Evolutionary conservation across 2,113 vertebrate genomes (phyloP), one percentile per base, ranked within the genome.

Genomic region (Trematomus loennbergii): DNA sequence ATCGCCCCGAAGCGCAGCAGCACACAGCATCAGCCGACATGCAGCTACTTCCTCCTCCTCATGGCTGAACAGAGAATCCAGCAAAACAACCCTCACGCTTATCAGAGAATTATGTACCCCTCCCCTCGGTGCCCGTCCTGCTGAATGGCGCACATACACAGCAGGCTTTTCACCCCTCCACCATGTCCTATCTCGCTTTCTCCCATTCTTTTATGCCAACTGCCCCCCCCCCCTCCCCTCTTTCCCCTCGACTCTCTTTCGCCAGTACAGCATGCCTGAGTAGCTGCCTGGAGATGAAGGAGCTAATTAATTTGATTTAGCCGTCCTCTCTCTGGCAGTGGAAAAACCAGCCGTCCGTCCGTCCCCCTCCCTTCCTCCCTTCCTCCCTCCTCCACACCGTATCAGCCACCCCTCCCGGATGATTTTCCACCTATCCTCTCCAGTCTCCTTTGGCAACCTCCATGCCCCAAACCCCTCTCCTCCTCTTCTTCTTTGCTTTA

Each of bases 221-320:
- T 72, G 43, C 48, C 71, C n/a, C n/a, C n/a, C n/a, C 49, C 61
- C 25, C 43, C 71, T 68, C 48, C 54, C 43, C 48, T 50, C 45
- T n/a, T 64, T 69, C 76, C 72, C 64, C 54, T 65, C 29, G 69
- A 83, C 87, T 82, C 74, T 85, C 85, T 83, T 29, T 75, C 65
- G 86, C 92, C 91, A 92, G 90, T 90, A 89, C 89, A 90, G 88
- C 93, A 91, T 94, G 94, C 93, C 93, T 92, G 91, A 94, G 92
- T 94, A 93, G 92, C 94, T 93, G 93, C 93, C 89, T 93, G 90
- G 94, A 95, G 94, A 95, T 94, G 94, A 94, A 95, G 93, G 93
- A 95, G 94, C 94, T 95, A 95, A 96, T 96, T 95, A 95, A 95
- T 95, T 95, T 94, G 95, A 96, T 96, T 96, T 96, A 94, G 90